Conservation (phyloP, 2,797 vertebrate species). For the Sebastes cheni region DNA sequence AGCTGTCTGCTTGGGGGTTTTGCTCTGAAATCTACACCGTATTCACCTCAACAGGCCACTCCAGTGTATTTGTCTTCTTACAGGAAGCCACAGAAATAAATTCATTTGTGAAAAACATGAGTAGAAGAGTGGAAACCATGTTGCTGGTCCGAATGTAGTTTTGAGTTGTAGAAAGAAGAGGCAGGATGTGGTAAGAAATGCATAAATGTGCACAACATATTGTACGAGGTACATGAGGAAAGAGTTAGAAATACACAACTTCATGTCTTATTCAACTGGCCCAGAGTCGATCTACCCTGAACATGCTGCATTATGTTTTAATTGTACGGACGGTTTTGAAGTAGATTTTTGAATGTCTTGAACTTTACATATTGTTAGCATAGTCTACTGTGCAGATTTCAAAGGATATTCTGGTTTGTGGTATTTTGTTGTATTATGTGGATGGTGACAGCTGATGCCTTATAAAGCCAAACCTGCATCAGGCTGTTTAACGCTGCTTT, state of each 20-base stretch:
- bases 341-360: not conserved
- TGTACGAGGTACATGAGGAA: not conserved
- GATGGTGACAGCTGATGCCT: not conserved
- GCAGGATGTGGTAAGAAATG: not conserved
- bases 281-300: not conserved
- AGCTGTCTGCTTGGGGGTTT: not conserved
- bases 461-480: not conserved
- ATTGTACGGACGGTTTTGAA: too few species aligned
- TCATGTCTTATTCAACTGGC: not conserved
- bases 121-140: not conserved
- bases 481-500: not conserved
- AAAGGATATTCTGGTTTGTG: not conserved
- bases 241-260: not conserved
- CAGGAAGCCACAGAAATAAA: slow-evolving; percentile 4
- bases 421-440: not conserved
- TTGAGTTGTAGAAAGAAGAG: not conserved
- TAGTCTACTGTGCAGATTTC: not conserved
- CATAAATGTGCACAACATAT: not conserved
- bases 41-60: not conserved
- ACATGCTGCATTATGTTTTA: not conserved
- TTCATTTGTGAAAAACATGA: slow-evolving; percentile 13
- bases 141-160: not conserved
- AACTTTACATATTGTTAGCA: not conserved
- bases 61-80: not conserved
- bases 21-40: not conserved